These are phyloP conservation scores for Hyalella azteca DNA, from an alignment of 2,888 invertebrate genomes.

Conservation along the genomic window DNA sequence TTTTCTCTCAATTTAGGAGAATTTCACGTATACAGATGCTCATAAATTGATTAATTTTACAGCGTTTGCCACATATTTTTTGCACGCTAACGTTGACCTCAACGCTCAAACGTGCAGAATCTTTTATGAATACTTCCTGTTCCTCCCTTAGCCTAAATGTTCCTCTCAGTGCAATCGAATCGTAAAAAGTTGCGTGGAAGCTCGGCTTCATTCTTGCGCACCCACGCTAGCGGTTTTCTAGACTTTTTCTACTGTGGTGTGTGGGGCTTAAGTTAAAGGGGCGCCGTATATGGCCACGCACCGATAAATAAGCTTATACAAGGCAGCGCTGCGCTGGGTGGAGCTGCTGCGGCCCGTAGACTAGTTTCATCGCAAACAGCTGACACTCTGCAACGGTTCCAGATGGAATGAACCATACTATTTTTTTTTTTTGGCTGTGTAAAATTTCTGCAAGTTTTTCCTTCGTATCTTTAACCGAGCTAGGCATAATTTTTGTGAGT, in stretches of 20 bases:
- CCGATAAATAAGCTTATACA: neutral
- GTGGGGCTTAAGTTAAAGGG: neutral
- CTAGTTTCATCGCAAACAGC: neutral
- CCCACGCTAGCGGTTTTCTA: neutral
- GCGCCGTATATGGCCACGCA: neutral
- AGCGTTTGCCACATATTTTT: too few species aligned
- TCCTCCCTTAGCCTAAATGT: neutral
- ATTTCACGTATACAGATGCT: too few species aligned
- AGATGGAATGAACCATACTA: neutral
- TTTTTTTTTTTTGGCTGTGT: neutral
- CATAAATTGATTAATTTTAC: too few species aligned
- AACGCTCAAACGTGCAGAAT: too few species aligned
- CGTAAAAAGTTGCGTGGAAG: neutral
- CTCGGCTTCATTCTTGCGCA: neutral
- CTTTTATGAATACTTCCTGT: constrained; percentile 17
- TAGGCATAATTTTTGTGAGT: too few species aligned
- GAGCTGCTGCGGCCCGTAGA: neutral
- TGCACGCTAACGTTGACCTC: too few species aligned
- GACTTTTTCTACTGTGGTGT: neutral
- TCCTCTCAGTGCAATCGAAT: neutral
- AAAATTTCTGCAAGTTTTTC: neutral
- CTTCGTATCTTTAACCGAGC: too few species aligned
- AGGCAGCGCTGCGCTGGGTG: neutral
- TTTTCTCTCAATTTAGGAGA: too few species aligned
- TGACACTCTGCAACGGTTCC: neutral